Evolutionary conservation across 1,140 invertebrate species (phyloP), one percentile per base, ranked within the genome.

Genomic region (Homarus americanus): DNA sequence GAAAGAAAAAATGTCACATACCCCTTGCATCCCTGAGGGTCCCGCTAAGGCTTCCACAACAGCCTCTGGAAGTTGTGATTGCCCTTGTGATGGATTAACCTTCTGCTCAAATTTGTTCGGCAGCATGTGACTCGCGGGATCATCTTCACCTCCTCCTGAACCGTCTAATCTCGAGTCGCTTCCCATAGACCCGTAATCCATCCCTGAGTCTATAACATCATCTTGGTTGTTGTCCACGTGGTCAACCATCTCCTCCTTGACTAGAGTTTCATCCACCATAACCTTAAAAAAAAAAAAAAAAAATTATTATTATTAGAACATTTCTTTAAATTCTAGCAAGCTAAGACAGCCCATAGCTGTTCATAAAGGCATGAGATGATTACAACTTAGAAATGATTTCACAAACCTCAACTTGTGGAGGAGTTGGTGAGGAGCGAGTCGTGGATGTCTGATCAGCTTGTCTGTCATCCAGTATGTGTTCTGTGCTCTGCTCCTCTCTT

Each of bases 1-100:
- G n/a, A n/a, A n/a, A n/a, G n/a, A n/a, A 40, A 79, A 49, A 20
- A 32, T 0, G 66, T 3, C 4, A 80, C 82, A 49, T 49, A 92
- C 92, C 82, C 78, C 83, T 73, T 91, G 92, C 92, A 92, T 91
- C 66, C 92, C 92, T 76, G 92, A 92, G 44, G 92, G 92, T 78
- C 92, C 92, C 20, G 92, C 92, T 66, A 92, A 58, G 3, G 92
- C 92, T 58, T 92, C 92, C 1, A 91, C 92, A 72, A 92, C 92
- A 28, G 92, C 92, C 41, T 92, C 92, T 10, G 92, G 89, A 17
- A 92, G 75, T 58, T 86, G 90, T 17, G 87, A 66, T 69, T 58
- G 53, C 24, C 53, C 53, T n/a, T 92, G 92, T 17, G 80, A 83
- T 2, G 80, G 34, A 44, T 76, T 76, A 32, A 76, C 34, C 24